Conservation (phyloP, 2,888 invertebrate species). For the Himalopsyche tibetana region DNA sequence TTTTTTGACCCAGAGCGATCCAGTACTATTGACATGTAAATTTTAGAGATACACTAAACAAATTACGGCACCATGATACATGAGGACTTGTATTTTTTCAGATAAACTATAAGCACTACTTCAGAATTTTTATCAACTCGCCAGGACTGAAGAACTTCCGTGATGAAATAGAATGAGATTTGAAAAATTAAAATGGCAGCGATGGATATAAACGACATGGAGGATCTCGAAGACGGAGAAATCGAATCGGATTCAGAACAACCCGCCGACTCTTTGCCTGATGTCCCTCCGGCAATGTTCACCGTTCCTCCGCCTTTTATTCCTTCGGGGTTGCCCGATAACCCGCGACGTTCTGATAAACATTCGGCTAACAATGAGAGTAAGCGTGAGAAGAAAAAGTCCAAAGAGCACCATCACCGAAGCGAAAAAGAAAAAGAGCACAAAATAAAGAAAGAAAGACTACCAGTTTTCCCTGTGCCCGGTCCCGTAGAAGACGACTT, state of each 20-base stretch:
- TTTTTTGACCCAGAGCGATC: background rate
- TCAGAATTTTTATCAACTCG: background rate
- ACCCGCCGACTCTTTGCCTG: conserved; percentile 67
- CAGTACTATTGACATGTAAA: background rate
- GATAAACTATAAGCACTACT: background rate
- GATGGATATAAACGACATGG: conserved; percentile 67
- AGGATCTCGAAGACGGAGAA: conserved; percentile 92
- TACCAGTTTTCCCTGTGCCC: conserved; percentile 69
- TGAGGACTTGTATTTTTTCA: conserved; percentile 39
- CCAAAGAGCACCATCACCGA: conserved; percentile 68
- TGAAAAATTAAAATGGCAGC: conserved; percentile 51
- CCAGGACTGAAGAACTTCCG: background rate
- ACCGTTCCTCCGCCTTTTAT: conserved; percentile 10
- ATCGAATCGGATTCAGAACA: conserved; percentile 83
- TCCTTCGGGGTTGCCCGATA: conserved; percentile 68
- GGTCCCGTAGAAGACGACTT: conserved; percentile 82
- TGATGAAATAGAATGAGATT: conserved; percentile 6
- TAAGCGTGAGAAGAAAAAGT: conserved; percentile 66
- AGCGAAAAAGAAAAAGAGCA: conserved; percentile 49
- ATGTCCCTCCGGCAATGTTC: background rate
- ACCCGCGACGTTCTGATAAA: conserved; percentile 63
- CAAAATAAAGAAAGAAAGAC: conserved; percentile 67
- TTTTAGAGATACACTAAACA: background rate
- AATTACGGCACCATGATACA: background rate
- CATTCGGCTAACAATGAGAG: background rate